A percentile compares a stretch with the other conserved stretches of the same genome.
These are phyloP conservation scores for Halocynthia aurantium DNA, from an alignment of 23 tunicate species.

Conservation along the genomic window DNA sequence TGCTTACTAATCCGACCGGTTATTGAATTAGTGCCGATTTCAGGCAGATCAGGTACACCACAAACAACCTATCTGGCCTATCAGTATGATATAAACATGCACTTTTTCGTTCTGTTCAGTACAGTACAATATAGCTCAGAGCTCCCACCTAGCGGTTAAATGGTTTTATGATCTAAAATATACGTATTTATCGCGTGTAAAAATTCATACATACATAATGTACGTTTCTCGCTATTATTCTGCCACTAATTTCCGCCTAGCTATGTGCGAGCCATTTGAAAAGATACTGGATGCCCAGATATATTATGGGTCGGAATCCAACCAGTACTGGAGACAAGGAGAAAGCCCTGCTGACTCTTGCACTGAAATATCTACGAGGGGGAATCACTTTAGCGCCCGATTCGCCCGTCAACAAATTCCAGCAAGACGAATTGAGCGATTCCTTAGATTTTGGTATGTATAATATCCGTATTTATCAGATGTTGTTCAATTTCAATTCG, in stretches of 20 bases:
- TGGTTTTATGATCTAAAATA: not conserved
- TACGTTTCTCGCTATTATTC: not conserved
- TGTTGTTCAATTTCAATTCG: too few relatives aligned
- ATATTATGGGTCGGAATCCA: conserved; percentile 12
- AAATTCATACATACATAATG: not conserved
- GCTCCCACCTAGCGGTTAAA: too few relatives aligned
- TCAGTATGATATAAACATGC: too few relatives aligned
- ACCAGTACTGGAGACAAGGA: not conserved
- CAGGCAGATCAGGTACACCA: too few relatives aligned
- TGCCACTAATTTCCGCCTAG: not conserved
- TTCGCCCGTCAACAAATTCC: too few relatives aligned
- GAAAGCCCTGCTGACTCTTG: conserved; percentile 21
- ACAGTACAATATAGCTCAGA: too few relatives aligned
- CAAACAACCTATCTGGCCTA: too few relatives aligned
- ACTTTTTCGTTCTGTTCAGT: too few relatives aligned
- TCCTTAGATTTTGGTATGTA: too few relatives aligned
- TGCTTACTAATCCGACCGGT: not conserved
- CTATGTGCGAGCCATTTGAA: conserved; percentile 35
- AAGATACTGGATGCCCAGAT: conserved; percentile 58
- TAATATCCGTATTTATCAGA: too few relatives aligned
- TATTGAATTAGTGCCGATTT: not conserved
- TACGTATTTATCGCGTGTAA: not conserved
- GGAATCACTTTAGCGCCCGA: not conserved
- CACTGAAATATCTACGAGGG: conserved; percentile 26
- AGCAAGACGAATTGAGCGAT: too few relatives aligned